Evolutionary conservation across 2,888 invertebrate genomes (phyloP).

Genomic region (Erynnis tages): DNA sequence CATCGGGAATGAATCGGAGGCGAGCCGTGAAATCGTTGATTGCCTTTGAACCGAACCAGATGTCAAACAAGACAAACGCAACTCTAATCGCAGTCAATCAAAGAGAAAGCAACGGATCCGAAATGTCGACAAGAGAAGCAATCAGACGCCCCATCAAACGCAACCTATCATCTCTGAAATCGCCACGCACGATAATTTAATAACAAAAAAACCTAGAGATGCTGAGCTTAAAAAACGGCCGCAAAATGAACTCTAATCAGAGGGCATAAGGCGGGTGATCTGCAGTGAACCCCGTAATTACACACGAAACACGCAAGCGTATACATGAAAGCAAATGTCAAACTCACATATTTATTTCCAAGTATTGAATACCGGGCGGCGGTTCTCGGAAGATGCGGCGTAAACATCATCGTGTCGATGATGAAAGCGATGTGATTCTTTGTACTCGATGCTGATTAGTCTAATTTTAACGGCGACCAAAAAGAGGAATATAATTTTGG

Average conservation of each 20-base stretch:
- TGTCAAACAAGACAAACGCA: slow-evolving; percentile 44
- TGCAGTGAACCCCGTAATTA: slow-evolving; percentile 63
- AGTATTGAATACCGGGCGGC: slow-evolving; percentile 77
- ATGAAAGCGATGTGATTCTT: slow-evolving; percentile 80
- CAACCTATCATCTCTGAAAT: slow-evolving; percentile 80
- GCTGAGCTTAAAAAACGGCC: slow-evolving; percentile 31
- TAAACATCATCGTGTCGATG: slow-evolving; percentile 80
- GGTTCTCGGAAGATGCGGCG: slow-evolving; percentile 74
- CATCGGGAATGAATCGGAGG: slow-evolving; percentile 22
- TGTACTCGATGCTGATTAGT: slow-evolving; percentile 78
- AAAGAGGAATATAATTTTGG: slow-evolving; percentile 57
- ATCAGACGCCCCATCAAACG: slow-evolving; percentile 77
- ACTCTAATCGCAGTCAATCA: slow-evolving; percentile 72
- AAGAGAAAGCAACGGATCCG: slow-evolving; percentile 74
- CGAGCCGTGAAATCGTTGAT: slow-evolving; percentile 27
- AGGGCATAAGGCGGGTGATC: slow-evolving; percentile 49
- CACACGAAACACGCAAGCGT: slow-evolving; percentile 72
- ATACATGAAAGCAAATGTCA: slow-evolving; percentile 81
- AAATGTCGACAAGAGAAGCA: slow-evolving; percentile 79
- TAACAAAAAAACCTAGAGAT: slow-evolving; percentile 72
- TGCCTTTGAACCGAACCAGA: slow-evolving; percentile 43
- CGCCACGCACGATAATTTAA: slow-evolving; percentile 81
- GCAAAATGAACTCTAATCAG: slow-evolving; percentile 60
- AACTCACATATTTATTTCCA: slow-evolving; percentile 82
- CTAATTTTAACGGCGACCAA: slow-evolving; percentile 65